phyloP scores from a whole-genome alignment of 1,140 invertebrate species.

The Megalonaias nervosa region DNA sequence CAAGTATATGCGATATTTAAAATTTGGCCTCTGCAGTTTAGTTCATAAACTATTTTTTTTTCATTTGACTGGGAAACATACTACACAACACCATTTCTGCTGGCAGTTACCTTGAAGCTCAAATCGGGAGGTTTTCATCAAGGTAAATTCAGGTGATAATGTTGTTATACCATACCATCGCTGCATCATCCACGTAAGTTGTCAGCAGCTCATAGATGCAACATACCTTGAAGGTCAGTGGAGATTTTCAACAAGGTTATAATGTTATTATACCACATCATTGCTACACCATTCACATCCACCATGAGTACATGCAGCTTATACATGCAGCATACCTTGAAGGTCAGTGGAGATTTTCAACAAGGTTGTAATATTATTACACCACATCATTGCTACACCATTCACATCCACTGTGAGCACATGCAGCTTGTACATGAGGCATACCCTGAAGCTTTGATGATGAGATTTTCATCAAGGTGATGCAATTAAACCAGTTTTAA shows the following conservation, averaged over 20 bases:
- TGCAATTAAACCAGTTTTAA: not conserved
- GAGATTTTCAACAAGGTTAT: constrained; percentile 71
- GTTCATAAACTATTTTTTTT: too few species aligned
- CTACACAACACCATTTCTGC: too few species aligned
- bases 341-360: not conserved
- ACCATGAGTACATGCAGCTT: constrained; percentile 73
- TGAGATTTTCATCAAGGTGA: constrained; percentile 70
- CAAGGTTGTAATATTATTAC: not conserved
- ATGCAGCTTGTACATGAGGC: constrained; percentile 72
- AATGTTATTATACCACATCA: constrained; percentile 73
- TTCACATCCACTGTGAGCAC: constrained; percentile 77
- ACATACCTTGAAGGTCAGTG: too few species aligned
- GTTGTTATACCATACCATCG: not conserved
- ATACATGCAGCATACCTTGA: too few species aligned
- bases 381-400: constrained; percentile 75
- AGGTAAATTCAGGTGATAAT: not conserved
- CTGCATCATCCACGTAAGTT: too few species aligned
- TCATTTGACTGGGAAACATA: too few species aligned
- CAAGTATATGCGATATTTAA: too few species aligned
- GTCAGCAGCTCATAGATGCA: too few species aligned
- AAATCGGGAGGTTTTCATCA: not conserved
- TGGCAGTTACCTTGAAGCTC: constrained; percentile 66
- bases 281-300: constrained; percentile 76
- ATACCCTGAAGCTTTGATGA: constrained; percentile 69
- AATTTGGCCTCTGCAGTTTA: too few species aligned